A percentile compares a stretch with the other conserved stretches of the same genome.
Evolutionary conservation across 2,797 vertebrate species (phyloP).

Genomic region (Xerus rutilus): DNA sequence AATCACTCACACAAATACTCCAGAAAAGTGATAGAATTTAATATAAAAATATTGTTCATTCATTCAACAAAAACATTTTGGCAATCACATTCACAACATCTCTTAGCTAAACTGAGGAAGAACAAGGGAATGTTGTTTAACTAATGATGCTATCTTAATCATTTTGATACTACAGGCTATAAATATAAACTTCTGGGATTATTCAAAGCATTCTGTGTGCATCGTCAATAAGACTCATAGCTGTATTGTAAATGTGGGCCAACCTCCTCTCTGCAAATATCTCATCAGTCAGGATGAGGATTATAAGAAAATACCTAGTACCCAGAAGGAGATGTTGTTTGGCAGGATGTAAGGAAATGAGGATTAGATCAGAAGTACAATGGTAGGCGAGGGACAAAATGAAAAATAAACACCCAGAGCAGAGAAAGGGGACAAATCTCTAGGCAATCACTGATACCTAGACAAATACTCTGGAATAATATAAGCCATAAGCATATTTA

Average conservation of each 20-base stretch:
- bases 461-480: constrained; percentile 34
- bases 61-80: constrained; percentile 52
- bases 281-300: constrained; percentile 80
- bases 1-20: not conserved
- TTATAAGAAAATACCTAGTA: constrained; percentile 75
- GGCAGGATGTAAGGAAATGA: constrained; percentile 79
- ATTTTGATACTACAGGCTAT: not conserved
- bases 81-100: not conserved
- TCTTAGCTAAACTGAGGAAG: constrained; percentile 31
- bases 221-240: constrained; percentile 26
- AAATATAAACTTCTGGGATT: constrained; percentile 45
- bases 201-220: constrained; percentile 9
- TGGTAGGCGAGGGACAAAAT: constrained; percentile 6
- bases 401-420: constrained; percentile 42
- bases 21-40: not conserved
- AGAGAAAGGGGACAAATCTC: constrained; percentile 68
- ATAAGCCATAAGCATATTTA: constrained; percentile 14
- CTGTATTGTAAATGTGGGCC: not conserved
- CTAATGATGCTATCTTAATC: constrained; percentile 37
- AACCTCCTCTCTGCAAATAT: constrained; percentile 72
- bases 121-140: not conserved
- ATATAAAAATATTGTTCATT: constrained; percentile 29
- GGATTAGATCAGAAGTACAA: constrained; percentile 79
- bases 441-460: constrained; percentile 59
- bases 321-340: constrained; percentile 75